A percentile compares a stretch with the other conserved stretches of the same genome.
phyloP scores from a whole-genome alignment of 92 coral and sea anemone genomes.

The Phenganax subtilis region DNA sequence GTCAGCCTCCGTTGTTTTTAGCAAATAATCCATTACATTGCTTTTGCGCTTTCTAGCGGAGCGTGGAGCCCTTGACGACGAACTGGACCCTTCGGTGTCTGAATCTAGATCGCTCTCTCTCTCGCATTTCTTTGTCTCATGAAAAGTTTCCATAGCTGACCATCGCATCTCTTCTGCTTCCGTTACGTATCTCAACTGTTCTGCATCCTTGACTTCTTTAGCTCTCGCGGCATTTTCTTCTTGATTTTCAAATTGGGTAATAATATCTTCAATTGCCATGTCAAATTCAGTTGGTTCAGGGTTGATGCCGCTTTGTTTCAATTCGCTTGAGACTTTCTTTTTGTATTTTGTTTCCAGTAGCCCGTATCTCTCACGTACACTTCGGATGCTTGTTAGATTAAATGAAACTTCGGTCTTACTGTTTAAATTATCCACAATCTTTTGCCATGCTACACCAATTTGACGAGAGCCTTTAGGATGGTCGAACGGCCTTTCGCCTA shows the following conservation, averaged over 20 bases:
- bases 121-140: background rate
- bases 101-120: background rate
- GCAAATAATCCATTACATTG: conserved; percentile 7
- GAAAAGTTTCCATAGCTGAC: conserved; percentile 22
- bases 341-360: conserved; percentile 4
- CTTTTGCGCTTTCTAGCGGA: background rate
- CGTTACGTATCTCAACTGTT: background rate
- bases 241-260: conserved; percentile 1
- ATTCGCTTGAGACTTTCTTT: background rate
- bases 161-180: conserved; percentile 22
- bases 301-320: background rate
- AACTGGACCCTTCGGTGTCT: background rate
- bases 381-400: background rate
- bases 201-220: background rate
- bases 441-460: conserved; percentile 1
- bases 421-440: background rate
- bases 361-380: conserved; percentile 8
- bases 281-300: conserved; percentile 11
- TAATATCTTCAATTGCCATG: conserved; percentile 1
- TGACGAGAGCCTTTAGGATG: conserved; percentile 7
- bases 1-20: background rate
- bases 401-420: background rate
- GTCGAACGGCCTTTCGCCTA: background rate
- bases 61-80: background rate
- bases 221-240: background rate